A percentile compares a stretch with the other conserved stretches of the same genome.
phyloP scores from a whole-genome alignment of 1,140 invertebrate species.

The Homalodisca vitripennis region DNA sequence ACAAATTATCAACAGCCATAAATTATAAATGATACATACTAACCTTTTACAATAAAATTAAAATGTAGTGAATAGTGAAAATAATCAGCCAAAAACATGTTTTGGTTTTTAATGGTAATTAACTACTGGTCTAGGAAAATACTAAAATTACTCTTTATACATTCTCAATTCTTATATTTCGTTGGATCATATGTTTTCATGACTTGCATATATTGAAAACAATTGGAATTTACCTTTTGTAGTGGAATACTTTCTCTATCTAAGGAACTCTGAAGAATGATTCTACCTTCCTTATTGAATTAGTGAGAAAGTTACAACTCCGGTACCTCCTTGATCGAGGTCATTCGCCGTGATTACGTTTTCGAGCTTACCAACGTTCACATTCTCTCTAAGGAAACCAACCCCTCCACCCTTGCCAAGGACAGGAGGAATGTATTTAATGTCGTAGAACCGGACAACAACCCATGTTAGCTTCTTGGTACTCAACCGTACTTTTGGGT shows the following conservation, averaged over 20 bases:
- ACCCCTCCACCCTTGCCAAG: conserved; percentile 53
- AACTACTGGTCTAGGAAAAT: too few species aligned
- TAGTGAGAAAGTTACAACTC: conserved; percentile 88
- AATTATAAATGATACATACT: too few species aligned
- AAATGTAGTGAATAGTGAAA: too few species aligned
- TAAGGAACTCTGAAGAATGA: conserved; percentile 83
- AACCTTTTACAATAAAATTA: too few species aligned
- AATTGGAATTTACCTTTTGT: conserved; percentile 72
- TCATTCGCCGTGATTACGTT: conserved; percentile 92
- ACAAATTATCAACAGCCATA: too few species aligned
- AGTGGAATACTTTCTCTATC: conserved; percentile 87
- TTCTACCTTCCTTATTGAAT: conserved; percentile 88
- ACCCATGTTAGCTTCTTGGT: conserved; percentile 96
- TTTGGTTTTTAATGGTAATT: too few species aligned
- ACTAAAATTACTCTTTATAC: too few species aligned
- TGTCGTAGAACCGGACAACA: conserved; percentile 94
- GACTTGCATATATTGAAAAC: too few species aligned
- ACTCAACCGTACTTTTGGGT: conserved; percentile 62
- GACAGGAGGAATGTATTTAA: conserved; percentile 96
- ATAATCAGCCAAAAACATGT: too few species aligned
- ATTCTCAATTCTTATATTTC: too few species aligned
- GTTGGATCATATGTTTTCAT: too few species aligned
- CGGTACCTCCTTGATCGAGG: conserved; percentile 89
- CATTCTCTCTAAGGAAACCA: background rate
- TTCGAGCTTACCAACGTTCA: conserved; percentile 72